Conservation (phyloP, 1,140 invertebrate species). For the Caenorhabditis briggsae region DNA sequence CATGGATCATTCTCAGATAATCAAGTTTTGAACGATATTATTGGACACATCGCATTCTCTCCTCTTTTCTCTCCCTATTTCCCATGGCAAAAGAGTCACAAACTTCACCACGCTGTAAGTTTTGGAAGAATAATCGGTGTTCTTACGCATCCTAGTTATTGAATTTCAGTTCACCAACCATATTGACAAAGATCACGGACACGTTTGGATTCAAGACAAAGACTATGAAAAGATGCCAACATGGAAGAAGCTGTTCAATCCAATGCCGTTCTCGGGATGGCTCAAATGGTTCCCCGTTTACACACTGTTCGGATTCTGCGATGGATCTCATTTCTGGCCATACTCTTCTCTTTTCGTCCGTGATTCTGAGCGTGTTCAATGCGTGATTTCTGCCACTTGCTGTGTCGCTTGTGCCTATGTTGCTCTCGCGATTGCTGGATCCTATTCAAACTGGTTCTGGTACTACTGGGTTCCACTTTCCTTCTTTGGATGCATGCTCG, state of each 20-base stretch:
- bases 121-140: slow-evolving; percentile 61
- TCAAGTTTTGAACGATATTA: slow-evolving; percentile 73
- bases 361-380: slow-evolving; percentile 73
- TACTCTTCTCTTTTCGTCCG: slow-evolving; percentile 71
- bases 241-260: slow-evolving; percentile 70
- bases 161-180: slow-evolving; percentile 68
- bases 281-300: slow-evolving; percentile 71
- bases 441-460: slow-evolving; percentile 72
- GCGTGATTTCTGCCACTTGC: slow-evolving; percentile 68
- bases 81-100: slow-evolving; percentile 76
- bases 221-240: slow-evolving; percentile 61
- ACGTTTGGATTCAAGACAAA: slow-evolving; percentile 75
- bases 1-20: slow-evolving; percentile 79
- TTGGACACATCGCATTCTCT: slow-evolving; percentile 75
- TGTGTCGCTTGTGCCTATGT: slow-evolving; percentile 68
- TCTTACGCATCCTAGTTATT: neutral
- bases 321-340: slow-evolving; percentile 76
- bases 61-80: slow-evolving; percentile 69
- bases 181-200: slow-evolving; percentile 74
- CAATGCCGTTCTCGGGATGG: slow-evolving; percentile 67
- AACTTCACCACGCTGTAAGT: slow-evolving; percentile 74
- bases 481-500: slow-evolving; percentile 77
- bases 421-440: slow-evolving; percentile 71
- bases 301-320: slow-evolving; percentile 74
- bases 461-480: slow-evolving; percentile 79